phyloP scores from a whole-genome alignment of 2,113 vertebrate genomes.

The Globicephala melas region DNA sequence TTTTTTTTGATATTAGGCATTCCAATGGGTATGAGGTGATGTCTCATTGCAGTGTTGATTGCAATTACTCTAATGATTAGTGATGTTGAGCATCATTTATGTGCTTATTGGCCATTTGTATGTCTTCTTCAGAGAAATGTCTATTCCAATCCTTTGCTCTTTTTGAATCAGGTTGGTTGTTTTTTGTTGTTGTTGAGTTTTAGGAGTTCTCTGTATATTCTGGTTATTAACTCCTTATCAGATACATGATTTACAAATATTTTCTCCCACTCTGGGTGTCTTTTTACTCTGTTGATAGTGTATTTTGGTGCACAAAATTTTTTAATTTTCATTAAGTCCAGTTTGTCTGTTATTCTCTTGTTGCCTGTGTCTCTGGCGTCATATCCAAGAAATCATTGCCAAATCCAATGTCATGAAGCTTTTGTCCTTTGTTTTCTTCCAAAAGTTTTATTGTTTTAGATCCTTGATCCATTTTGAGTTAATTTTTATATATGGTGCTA shows the following conservation, averaged over 20 bases:
- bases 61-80: not conserved
- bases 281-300: not conserved
- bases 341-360: not conserved
- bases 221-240: not conserved
- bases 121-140: not conserved
- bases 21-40: not conserved
- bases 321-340: not conserved
- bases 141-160: not conserved
- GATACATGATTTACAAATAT: not conserved
- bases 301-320: not conserved
- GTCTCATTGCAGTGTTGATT: not conserved
- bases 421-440: not conserved
- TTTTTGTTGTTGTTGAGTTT: not conserved
- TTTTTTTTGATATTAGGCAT: not conserved
- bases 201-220: not conserved
- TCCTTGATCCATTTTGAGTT: not conserved
- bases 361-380: not conserved
- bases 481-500: not conserved
- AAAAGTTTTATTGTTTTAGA: not conserved
- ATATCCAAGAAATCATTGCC: not conserved
- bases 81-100: not conserved
- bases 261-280: not conserved
- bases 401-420: not conserved
- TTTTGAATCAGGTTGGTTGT: not conserved
- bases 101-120: not conserved